Evolutionary conservation across 2,797 vertebrate species (phyloP), one percentile per base, ranked within the genome.

Genomic region (Ctenochaetus hawaiiensis): DNA sequence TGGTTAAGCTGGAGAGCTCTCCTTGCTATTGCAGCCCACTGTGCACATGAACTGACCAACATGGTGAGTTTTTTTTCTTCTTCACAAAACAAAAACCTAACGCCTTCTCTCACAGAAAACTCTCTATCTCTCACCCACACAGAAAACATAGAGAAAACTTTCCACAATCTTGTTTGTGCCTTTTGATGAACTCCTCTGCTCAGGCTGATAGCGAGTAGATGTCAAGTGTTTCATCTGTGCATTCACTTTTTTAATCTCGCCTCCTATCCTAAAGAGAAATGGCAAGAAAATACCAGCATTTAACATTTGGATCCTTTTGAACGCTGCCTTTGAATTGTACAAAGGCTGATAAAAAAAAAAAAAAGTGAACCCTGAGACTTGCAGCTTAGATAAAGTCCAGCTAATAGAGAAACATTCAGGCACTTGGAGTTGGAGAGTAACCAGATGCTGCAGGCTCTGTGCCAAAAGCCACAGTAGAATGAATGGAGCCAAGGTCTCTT

Each of bases 401-500:
- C 51, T 75, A 77, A 78, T 65, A 67, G 48, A 80, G 49, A 67
- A 80, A 48, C 43, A 51, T 58, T 82, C 26, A 43, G 16, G 39
- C 58, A 39, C 51, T 44, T 22, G 60, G 54, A 83, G 56, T 74
- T 76, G 65, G 71, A 74, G 23, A 47, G 57, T 57, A 75, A 83
- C 85, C 74, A 88, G 74, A 84, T 77, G 68, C 77, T 68, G 69
- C 44, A 62, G 85, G 81, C 78, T 63, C 57, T 1, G 13, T 65
- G 89, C 87, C 86, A 90, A 73, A 77, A 78, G 76, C 66, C 64
- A 69, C 3, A 20, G 71, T 49, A 65, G 77, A 82, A 77, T 88
- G 78, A 89, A 85, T 70, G 68, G 43, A 88, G 70, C 76, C 78
- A 82, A 84, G 86, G 85, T 85, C 80, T 84, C 23, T 67, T 83